Base-by-base conservation (phyloP, 2,888 invertebrate genomes). In the Dryobotodes eremita region DNA sequence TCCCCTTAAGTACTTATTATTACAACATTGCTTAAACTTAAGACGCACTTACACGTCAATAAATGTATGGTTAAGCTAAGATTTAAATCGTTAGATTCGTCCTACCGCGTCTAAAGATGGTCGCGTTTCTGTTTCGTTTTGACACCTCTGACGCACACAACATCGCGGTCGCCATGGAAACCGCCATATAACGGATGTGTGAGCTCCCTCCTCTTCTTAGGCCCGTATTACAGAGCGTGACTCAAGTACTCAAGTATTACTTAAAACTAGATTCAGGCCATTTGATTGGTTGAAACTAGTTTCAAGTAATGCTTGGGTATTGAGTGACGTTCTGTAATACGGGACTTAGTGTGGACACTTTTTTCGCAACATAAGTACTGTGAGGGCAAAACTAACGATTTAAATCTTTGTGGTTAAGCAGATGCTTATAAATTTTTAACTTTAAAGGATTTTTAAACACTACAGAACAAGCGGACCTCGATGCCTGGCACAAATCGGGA, bases 401-500 rank as follows among this genome's bases (percentile, higher is more conserved):
- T 17, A 17, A 26, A 26, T 59, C 59, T 26, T 59, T 26, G 7
- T 59, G 13, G 5, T 26, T 62, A 36, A 23, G 23, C n/a, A 36
- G 55, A 70, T 36, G 1, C 36, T n/a, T n/a, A n/a, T n/a, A n/a
- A n/a, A n/a, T n/a, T n/a, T n/a, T n/a, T n/a, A n/a, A n/a, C n/a
- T n/a, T n/a, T n/a, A 42, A 55, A 7, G 11, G 36, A 11, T n/a
- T 50, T 36, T 26, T 13, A 4, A 4, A 50, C 13, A 31, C 20
- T 36, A 36, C 61, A 31, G 4, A 20, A 62, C 10, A 62, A 62
- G 3, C 15, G 7, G 8, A 64, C 8, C 15, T 42, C 23, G 53
- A 11, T 23, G 36, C 15, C 6, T 62, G 42, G 15, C 31, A 79
- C 65, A 69, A 75, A 81, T 81, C 68, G n/a, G 42, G 20, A 50